Conservation (phyloP, 2,888 invertebrate genomes). For the Andrena chrysosceles region DNA sequence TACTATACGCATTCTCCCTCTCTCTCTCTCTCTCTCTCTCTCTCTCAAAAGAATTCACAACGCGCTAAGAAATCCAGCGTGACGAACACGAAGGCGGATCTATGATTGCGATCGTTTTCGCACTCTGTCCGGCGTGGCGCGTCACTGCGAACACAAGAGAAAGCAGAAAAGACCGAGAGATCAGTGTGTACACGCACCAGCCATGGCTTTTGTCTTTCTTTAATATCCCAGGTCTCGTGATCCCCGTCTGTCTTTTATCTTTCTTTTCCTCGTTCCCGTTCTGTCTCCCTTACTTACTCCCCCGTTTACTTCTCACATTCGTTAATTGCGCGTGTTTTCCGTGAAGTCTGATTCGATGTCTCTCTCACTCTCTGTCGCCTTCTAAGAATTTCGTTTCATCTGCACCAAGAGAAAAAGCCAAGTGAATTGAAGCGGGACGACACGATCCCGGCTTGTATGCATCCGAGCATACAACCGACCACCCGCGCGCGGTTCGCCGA, state of each 20-base stretch:
- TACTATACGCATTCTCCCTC: constrained; percentile 56
- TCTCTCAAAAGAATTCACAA: background rate
- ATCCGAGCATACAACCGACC: constrained; percentile 12
- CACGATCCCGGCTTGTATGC: background rate
- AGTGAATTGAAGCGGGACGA: constrained; percentile 54
- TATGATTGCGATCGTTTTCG: constrained; percentile 50
- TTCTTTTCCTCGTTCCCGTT: constrained; percentile 12
- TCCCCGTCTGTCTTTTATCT: constrained; percentile 38
- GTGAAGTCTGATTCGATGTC: constrained; percentile 64
- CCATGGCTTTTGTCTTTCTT: constrained; percentile 30
- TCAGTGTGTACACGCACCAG: constrained; percentile 64
- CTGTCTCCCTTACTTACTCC: constrained; percentile 13
- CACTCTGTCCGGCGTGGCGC: constrained; percentile 64
- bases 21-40: constrained; percentile 41
- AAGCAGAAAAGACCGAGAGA: constrained; percentile 73
- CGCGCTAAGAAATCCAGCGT: constrained; percentile 13
- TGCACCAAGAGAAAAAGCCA: constrained; percentile 63
- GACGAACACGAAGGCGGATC: constrained; percentile 40
- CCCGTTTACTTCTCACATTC: constrained; percentile 16
- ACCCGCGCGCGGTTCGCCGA: constrained; percentile 20
- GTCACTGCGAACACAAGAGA: constrained; percentile 80
- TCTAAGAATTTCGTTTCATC: constrained; percentile 73
- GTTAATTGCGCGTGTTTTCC: constrained; percentile 45
- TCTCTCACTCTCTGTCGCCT: constrained; percentile 71
- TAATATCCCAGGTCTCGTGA: constrained; percentile 42